Base-by-base conservation (phyloP, 2,113 vertebrate species). In the Colius striatus region DNA sequence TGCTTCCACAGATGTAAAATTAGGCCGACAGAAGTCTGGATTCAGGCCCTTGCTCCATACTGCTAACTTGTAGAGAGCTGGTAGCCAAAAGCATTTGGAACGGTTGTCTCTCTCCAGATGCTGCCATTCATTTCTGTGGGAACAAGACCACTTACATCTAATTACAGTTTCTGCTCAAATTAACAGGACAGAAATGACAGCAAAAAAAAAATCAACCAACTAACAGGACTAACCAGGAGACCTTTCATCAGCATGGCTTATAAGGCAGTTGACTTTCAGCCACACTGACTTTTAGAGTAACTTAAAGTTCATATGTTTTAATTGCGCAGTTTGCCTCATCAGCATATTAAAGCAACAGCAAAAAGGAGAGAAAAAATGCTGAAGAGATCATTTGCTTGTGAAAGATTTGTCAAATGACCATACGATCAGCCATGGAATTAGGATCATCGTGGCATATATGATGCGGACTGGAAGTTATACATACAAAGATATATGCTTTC, bases 61-160 rank as follows among this genome's bases (percentile, higher is more conserved):
- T 79, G 97, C 92, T 98, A 88, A 98, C 98, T 98, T 92, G 98
- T 88, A 85, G 96, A 90, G 96, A 94, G n/a, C 83, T 3, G 84
- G 97, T 95, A 92, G 98, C 98, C 98, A 98, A 98, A 96, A 98
- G 97, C 95, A 97, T 98, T 98, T 98, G 98, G 98, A 98, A 98
- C 97, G 84, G 95, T 96, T 96, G 97, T 97, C 97, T 98, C 97
- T 96, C 98, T 98, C 97, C 97, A 98, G 98, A 98, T 97, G 98
- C 98, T 98, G 98, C 97, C 98, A 98, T 97, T 98, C 98, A 98
- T 97, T 98, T 98, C 97, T 98, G 98, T 98, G 98, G 98, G 98
- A 98, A 98, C 97, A 98, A 97, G 96, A 97, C 97, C 97, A 96
- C 98, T 98, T 98, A 98, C 97, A 98, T 98, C 97, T 98, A 98